A percentile compares a stretch with the other conserved stretches of the same genome.
These are phyloP conservation scores for Rhabdomys dilectus DNA, from an alignment of 2,113 vertebrate species.

Conservation along the genomic window DNA sequence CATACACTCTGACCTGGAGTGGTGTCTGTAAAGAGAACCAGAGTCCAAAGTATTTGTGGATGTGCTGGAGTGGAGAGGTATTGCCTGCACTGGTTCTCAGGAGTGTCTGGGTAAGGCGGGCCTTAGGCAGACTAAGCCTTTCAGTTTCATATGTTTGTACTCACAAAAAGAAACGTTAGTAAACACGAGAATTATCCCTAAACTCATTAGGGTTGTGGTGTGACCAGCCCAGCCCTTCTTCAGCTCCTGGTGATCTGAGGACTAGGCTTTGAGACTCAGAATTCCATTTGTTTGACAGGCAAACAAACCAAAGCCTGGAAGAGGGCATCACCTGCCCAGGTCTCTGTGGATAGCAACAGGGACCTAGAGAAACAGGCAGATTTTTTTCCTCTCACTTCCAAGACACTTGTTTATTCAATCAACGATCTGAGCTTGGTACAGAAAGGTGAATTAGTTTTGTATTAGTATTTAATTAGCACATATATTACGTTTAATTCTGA, in stretches of 20 bases:
- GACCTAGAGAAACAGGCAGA: neutral
- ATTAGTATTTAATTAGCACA: neutral
- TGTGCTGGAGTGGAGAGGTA: neutral
- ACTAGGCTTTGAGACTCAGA: conserved; percentile 6
- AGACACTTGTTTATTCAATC: neutral
- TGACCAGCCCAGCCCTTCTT: neutral
- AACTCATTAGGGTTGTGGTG: neutral
- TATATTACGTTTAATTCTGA: neutral
- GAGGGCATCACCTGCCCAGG: neutral
- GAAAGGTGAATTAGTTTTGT: neutral
- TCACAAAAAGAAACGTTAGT: conserved; percentile 14
- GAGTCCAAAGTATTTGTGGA: conserved; percentile 43
- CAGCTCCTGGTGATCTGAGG: neutral
- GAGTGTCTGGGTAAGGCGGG: conserved; percentile 13
- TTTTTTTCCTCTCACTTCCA: neutral
- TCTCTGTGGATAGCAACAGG: neutral
- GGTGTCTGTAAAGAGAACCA: neutral
- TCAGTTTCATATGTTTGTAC: neutral
- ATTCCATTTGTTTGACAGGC: neutral
- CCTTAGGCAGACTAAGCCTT: neutral
- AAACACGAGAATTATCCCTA: neutral
- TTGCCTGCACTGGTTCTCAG: neutral
- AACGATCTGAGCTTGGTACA: neutral
- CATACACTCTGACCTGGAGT: neutral
- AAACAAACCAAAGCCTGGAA: neutral